Base-by-base conservation (phyloP, 2,888 invertebrate genomes). In the Lycia hirtaria region DNA sequence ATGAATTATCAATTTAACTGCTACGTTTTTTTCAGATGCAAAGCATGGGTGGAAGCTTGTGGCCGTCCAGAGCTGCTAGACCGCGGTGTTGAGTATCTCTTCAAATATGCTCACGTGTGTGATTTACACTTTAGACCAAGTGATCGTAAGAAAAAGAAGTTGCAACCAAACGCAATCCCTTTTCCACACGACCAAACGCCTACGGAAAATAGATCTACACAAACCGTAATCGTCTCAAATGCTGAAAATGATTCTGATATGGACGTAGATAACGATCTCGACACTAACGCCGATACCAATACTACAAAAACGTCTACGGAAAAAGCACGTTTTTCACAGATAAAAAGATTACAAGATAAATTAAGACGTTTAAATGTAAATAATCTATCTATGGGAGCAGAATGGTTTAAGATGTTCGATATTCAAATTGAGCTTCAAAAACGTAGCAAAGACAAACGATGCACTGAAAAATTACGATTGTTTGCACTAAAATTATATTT, bases 81-180 rank as follows among this genome's bases (percentile, higher is more conserved):
- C 9, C 10, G 12, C 6, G 22, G 30, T 10, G 1, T 30, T 1
- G 40, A 20, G 0, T 4, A 12, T n/a, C 14, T 40, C 7, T 1
- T 22, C 40, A 40, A 22, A 40, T 22, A 10, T 12, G 2, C 3
- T 1, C 35, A 35, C 4, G 22, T 52, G 5, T 52, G 52, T 20
- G 44, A 44, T 15, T 26, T 52, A 20, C 52, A 52, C 12, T 52
- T 52, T 3, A 28, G 30, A 30, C 5, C n/a, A 30, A 20, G 7
- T 4, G 52, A 52, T 30, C 49, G 38, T 12, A 5, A n/a, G 0
- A 4, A 2, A n/a, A 32, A n/a, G n/a, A 28, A 37, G 10, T 14
- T 44, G 15, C 26, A 20, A 37, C 0, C 2, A 4, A 2, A 35
- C 7, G 35, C 37, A 12, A 20, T 37, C 12, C 52, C 52, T 30